Base-by-base conservation (phyloP, 2,113 vertebrate species). In the Mellivora capensis region DNA sequence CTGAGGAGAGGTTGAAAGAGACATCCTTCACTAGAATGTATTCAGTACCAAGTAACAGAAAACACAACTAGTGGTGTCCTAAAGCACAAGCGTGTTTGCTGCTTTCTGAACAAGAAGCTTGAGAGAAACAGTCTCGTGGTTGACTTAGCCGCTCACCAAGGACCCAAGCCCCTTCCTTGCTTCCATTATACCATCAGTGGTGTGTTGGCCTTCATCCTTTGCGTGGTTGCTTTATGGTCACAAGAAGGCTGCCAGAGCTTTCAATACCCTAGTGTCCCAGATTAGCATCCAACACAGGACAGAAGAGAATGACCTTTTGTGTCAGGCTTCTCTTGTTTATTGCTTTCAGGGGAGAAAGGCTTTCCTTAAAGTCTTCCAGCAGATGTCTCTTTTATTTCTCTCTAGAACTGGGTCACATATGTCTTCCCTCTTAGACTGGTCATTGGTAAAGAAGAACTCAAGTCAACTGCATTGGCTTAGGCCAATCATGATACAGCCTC, bases 11-110 rank as follows among this genome's bases (percentile, higher is more conserved):
- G 34, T 52, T 79, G 61, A 84, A 89, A 49, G 59, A 71, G 34
- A 80, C 14, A 61, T 87, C 77, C 62, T 97, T 94, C 29, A 34
- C 21, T 49, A 85, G 76, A 77, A 52, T 57, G 10, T 81, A 81
- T 52, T 96, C 79, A 49, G 31, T 64, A 81, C 7, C 29, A 90
- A 72, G 44, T 71, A 90, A 87, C 20, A 84, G 87, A 96, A 97
- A 91, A 85, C 54, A 5, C 62, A 96, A 42, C 49, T 67, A 67
- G 29, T 15, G 69, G 39, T 86, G 42, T n/a, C 37, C 52, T 67
- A 18, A 90, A 93, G 67, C 18, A 80, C 52, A 59, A 76, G 79
- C 14, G 52, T 17, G 6, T 83, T 71, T 79, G 37, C 80, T 94
- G 7, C 81, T 94, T 37, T 82, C 27, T 72, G 21, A 77, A 72